Evolutionary conservation across 2,113 vertebrate species (phyloP), one percentile per base, ranked within the genome.

Genomic region (Zosterops japonicus): DNA sequence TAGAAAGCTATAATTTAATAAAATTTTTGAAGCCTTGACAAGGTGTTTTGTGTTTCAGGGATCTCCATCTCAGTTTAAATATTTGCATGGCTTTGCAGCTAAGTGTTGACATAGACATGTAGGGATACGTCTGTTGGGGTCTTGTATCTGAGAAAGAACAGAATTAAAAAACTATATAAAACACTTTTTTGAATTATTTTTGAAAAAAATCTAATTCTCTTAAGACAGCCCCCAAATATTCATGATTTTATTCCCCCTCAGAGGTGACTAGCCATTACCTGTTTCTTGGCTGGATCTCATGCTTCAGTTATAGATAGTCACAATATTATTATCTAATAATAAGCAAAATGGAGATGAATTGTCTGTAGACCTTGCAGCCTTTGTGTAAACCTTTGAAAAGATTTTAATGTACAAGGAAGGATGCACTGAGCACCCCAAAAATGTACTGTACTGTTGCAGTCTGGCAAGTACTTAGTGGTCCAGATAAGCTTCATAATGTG

Each of bases 1-100:
- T 87, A 90, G 83, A 89, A 94, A 95, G 71, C 63, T 87, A 29
- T 89, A 65, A 96, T 87, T 81, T 81, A 70, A 94, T 90, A 82
- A 52, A 22, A 41, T 23, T 70, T 95, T 80, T 79, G 31, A 86
- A 89, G 42, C 33, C 52, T 89, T 46, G 28, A 60, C 50, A 44
- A 77, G 23, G 28, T 94, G 63, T 85, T 95, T 94, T 87, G 52
- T 60, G 77, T 89, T 89, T 55, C 49, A 85, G 76, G 47, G 61
- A 44, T 83, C 92, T 95, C 56, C 52, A 55, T 39, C 35, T 61
- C 52, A 8, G 69, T 68, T 96, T 86, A 77, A 96, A 83, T 68
- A 55, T 92, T 91, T 84, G 53, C 71, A 17, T 44, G 29, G 47
- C 50, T 64, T 75, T 77, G 27, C 74, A 93, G 78, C 52, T 94